A percentile compares a stretch with the other conserved stretches of the same genome.
phyloP scores from a whole-genome alignment of 2,888 invertebrate genomes.

The Troilus luridus region DNA sequence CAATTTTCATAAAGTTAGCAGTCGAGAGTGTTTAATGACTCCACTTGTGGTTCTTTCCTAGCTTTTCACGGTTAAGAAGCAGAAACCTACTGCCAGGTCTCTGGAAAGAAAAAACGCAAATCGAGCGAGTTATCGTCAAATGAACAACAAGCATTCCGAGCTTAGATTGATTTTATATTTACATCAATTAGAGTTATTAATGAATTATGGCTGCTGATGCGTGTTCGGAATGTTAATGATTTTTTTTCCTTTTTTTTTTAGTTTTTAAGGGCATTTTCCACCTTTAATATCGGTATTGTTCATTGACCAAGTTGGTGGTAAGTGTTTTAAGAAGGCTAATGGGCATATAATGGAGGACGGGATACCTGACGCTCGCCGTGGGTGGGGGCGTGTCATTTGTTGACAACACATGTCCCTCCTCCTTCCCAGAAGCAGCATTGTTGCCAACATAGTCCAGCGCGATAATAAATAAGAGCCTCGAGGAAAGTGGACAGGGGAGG shows the following conservation, averaged over 20 bases:
- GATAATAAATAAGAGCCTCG: conserved; percentile 19
- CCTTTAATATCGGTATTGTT: neutral
- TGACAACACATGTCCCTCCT: conserved; percentile 46
- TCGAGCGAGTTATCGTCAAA: neutral
- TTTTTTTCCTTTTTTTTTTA: neutral
- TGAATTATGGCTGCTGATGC: too few relatives aligned
- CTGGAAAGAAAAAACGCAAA: too few relatives aligned
- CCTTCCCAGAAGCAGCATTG: conserved; percentile 45
- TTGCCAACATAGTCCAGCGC: conserved; percentile 12
- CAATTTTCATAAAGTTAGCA: too few relatives aligned
- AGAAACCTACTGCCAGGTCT: too few relatives aligned
- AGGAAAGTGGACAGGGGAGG: conserved; percentile 34
- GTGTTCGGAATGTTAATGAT: neutral
- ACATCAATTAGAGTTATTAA: too few relatives aligned
- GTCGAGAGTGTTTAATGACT: too few relatives aligned
- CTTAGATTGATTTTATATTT: too few relatives aligned
- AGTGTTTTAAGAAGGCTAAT: neutral
- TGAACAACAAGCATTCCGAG: neutral
- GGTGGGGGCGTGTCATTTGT: conserved; percentile 51
- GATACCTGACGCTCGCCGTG: conserved; percentile 9
- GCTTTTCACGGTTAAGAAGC: too few relatives aligned
- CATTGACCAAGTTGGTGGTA: neutral
- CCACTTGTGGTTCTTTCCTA: too few relatives aligned
- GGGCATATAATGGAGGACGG: conserved; percentile 27
- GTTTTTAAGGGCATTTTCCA: neutral